A percentile compares a stretch with the other conserved stretches of the same genome.
Conservation (phyloP, 2,888 invertebrate genomes). For the Machimus atricapillus region DNA sequence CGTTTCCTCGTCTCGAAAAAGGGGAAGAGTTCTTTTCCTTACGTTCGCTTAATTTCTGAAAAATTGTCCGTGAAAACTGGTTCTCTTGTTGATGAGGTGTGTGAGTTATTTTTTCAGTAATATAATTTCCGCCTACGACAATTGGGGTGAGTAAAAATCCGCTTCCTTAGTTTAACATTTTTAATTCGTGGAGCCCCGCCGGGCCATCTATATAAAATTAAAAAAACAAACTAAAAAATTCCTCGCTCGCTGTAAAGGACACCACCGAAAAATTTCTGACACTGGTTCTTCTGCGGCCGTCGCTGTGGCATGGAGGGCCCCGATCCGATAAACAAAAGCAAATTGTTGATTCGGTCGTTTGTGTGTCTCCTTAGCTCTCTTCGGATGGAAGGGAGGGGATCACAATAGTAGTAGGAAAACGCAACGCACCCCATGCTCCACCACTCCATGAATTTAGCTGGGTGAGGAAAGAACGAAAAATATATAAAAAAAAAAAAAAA, state of each 20-base stretch:
- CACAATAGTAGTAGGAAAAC: slow-evolving; percentile 33
- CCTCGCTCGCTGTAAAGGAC: not conserved
- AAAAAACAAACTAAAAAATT: not conserved
- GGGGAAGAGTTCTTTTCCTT: not conserved
- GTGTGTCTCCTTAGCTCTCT: slow-evolving; percentile 25
- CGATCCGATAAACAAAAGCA: slow-evolving; percentile 40
- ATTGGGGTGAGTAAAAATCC: slow-evolving; percentile 6
- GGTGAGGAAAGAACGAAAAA: not conserved
- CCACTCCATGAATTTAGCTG: not conserved
- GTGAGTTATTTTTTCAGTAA: not conserved
- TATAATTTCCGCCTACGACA: not conserved
- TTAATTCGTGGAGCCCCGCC: not conserved
- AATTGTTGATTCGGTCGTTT: slow-evolving; percentile 44
- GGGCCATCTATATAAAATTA: not conserved
- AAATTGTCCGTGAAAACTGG: slow-evolving; percentile 1
- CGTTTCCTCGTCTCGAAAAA: not conserved
- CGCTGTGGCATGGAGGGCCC: not conserved
- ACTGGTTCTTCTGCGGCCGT: not conserved
- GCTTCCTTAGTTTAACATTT: not conserved
- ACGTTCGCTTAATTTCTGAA: not conserved
- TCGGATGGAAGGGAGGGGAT: slow-evolving; percentile 34
- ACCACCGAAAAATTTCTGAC: not conserved
- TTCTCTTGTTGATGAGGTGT: slow-evolving; percentile 1
- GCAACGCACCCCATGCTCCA: slow-evolving; percentile 24
- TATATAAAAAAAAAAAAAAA: not conserved